Evolutionary conservation across 2,888 invertebrate species (phyloP), one percentile per base, ranked within the genome.

Genomic region (Hymenopus coronatus): DNA sequence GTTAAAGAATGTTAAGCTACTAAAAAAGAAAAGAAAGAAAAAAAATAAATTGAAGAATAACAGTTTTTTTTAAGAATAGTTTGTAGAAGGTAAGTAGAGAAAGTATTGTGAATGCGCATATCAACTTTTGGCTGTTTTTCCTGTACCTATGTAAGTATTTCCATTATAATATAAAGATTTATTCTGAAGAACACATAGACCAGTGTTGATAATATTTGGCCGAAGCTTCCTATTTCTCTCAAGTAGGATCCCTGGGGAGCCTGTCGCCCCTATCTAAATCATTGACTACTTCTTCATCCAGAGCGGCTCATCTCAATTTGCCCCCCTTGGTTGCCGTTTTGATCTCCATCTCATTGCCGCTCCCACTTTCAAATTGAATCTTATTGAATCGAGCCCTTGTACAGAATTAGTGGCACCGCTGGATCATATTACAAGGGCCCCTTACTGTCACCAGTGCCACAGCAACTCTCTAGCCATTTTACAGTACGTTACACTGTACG

Each of bases 291-390:
- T 70, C 54, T 20, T 70, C 54, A 70, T 70, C 54, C 54, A 70
- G 15, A 14, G 20, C 25, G 3, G 3, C 54, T 70, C 54, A 70
- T 70, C 54, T 70, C 54, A 70, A 70, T 70, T 70, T 70, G 54
- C 40, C 25, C 54, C 40, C 54, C 54, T 70, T 70, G 54, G 54
- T 70, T 2, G 54, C 20, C 54, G 54, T 70, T 70, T 70, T 70
- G 54, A 70, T 70, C 54, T 70, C 54, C 54, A 70, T 70, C 54
- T 70, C 54, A 70, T 70, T 70, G 54, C 54, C 14, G 54, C 87
- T 87, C 33, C 82, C 85, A 81, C 84, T 84, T 88, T 88, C 84
- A 88, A 88, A 88, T 88, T 88, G 88, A 85, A 88, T 88, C 88
- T 88, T 88, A 85, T 88, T 84, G 88, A 88, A 88, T 85, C 85